Evolutionary conservation across 2,888 invertebrate species (phyloP).

Genomic region (Pachycephus smyrnensis): DNA sequence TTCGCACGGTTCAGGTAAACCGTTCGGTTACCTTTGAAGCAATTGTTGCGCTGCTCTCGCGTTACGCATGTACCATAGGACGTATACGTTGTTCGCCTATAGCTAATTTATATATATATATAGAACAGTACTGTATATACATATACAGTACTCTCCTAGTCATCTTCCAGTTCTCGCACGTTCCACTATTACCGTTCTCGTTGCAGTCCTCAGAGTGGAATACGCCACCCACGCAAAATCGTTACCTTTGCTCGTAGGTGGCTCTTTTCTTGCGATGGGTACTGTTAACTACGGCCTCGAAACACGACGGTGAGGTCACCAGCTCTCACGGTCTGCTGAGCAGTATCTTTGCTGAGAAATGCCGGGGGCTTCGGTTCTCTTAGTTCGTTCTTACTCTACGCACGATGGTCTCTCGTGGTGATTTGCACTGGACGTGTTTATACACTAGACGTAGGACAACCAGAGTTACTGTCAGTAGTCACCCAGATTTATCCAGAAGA

Average conservation of each 20-base stretch:
- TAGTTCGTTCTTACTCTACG: not conserved
- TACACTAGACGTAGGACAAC: not conserved
- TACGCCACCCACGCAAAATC: not conserved
- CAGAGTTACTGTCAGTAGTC: not conserved
- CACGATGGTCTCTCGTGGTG: not conserved
- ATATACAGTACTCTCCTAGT: not conserved
- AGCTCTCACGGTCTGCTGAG: conserved; percentile 54
- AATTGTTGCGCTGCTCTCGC: not conserved
- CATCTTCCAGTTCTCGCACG: conserved; percentile 28
- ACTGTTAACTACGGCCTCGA: conserved; percentile 55
- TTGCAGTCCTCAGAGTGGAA: not conserved
- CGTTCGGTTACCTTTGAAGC: not conserved
- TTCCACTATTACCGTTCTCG: conserved; percentile 34
- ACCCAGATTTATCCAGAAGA: not conserved
- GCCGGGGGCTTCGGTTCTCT: not conserved
- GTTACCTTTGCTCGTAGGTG: conserved; percentile 31
- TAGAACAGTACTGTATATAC: not conserved
- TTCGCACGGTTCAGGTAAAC: conserved; percentile 7
- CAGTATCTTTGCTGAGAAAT: conserved; percentile 22
- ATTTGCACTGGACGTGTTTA: not conserved
- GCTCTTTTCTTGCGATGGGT: conserved; percentile 29
- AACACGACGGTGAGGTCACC: conserved; percentile 51
- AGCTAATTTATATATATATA: not conserved
- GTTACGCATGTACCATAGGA: not conserved
- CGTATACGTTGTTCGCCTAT: not conserved